Conservation (phyloP, 2,797 vertebrate genomes). For the Malacoraja senta region DNA sequence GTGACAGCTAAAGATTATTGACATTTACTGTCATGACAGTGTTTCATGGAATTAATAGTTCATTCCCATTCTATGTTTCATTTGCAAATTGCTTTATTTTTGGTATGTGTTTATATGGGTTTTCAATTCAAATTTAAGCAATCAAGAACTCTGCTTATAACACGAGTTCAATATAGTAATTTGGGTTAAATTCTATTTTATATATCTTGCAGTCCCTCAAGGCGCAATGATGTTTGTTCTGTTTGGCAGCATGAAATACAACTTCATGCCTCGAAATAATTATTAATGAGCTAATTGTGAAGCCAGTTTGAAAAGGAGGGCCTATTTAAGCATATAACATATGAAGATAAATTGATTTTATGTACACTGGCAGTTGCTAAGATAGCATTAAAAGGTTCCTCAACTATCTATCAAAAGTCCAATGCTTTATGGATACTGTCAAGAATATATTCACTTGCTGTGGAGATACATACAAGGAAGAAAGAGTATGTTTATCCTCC, state of each 20-base stretch:
- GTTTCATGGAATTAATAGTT: conserved; percentile 10
- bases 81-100: not conserved
- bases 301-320: not conserved
- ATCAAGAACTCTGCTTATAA: not conserved
- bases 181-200: not conserved
- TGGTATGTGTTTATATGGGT: not conserved
- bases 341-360: not conserved
- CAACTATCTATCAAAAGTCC: not conserved
- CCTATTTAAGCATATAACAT: not conserved
- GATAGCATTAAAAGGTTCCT: not conserved
- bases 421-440: not conserved
- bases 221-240: not conserved
- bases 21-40: conserved; percentile 18
- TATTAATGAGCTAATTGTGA: conserved; percentile 28
- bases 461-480: not conserved
- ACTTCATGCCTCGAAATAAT: not conserved
- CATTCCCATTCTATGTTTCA: not conserved
- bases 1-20: conserved; percentile 17
- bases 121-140: not conserved
- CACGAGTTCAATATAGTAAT: conserved; percentile 1
- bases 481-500: not conserved
- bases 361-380: conserved; percentile 4
- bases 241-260: not conserved
- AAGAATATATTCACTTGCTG: not conserved
- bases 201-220: not conserved